Conservation (phyloP, 2,113 vertebrate species). For the Edolisoma coerulescens region DNA sequence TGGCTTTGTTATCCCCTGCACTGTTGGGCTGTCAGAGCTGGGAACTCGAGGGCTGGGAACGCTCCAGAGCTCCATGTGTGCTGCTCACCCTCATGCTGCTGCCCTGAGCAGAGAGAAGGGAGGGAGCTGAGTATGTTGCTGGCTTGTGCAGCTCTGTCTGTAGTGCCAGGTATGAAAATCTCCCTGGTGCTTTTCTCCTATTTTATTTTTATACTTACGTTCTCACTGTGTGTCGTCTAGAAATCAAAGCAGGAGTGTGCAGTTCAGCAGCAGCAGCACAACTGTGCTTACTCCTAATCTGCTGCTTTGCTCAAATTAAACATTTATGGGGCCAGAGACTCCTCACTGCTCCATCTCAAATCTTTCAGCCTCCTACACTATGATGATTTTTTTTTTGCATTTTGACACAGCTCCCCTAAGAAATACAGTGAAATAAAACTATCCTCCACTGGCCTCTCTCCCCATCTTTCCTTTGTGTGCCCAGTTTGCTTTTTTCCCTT, state of each 20-base stretch:
- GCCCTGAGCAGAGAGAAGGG: background rate
- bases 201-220: background rate
- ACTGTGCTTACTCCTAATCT: background rate
- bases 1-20: background rate
- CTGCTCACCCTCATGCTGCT: background rate
- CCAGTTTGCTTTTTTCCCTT: background rate
- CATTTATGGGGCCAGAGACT: background rate
- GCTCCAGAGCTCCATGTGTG: background rate
- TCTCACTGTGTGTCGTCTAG: background rate
- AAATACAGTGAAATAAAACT: background rate
- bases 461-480: background rate
- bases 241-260: background rate
- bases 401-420: background rate
- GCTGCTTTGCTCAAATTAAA: conserved; percentile 9
- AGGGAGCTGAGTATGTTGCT: background rate
- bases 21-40: background rate
- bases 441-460: background rate
- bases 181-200: background rate
- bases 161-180: background rate
- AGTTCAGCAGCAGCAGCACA: background rate
- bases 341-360: background rate
- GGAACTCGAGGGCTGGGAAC: background rate
- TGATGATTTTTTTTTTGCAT: background rate
- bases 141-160: background rate
- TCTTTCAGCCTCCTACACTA: background rate